These are phyloP conservation scores for Sparus aurata DNA, from an alignment of 2,797 vertebrate species.

Conservation along the genomic window DNA sequence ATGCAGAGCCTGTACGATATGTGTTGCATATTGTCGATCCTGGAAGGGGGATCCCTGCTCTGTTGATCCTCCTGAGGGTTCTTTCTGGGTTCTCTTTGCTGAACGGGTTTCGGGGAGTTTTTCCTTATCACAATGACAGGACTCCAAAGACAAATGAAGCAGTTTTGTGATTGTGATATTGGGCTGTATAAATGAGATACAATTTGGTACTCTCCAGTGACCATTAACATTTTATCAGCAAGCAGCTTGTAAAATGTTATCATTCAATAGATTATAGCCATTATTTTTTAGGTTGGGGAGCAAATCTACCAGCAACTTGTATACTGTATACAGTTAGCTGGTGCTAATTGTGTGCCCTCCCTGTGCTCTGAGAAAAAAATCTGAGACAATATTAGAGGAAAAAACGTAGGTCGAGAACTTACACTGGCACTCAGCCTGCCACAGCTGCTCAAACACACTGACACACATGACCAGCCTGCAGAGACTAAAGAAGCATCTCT, in stretches of 20 bases:
- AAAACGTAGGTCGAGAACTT: neutral
- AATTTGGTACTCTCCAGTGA: neutral
- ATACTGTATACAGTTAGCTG: too few species aligned
- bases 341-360: too few species aligned
- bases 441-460: constrained; percentile 10
- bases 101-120: neutral
- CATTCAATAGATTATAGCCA: too few species aligned
- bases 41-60: neutral
- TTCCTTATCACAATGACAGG: neutral
- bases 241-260: too few species aligned
- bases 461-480: too few species aligned
- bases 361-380: too few species aligned
- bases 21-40: neutral
- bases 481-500: neutral
- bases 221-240: too few species aligned
- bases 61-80: neutral
- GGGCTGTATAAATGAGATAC: neutral
- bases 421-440: neutral
- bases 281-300: too few species aligned
- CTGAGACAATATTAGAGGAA: too few species aligned
- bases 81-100: neutral
- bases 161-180: neutral
- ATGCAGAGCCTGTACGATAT: too few species aligned
- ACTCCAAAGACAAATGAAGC: neutral
- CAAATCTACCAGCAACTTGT: too few species aligned